Conservation (phyloP, 23 tunicate genomes). For the Clavelina lepadiformis region DNA sequence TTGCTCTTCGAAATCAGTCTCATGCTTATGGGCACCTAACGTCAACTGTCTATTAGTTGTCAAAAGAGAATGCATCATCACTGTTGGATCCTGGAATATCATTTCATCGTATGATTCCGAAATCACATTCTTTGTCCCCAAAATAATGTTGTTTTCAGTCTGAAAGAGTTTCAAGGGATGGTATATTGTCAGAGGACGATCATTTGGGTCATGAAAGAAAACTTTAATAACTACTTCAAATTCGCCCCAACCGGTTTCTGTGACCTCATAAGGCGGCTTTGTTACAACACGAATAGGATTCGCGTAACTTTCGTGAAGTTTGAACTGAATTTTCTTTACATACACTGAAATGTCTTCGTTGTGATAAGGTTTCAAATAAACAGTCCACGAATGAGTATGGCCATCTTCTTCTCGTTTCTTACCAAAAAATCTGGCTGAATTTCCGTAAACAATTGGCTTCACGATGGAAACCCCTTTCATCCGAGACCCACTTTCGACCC, state of each 20-base stretch:
- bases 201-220: slow-evolving; percentile 79
- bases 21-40: slow-evolving; percentile 86
- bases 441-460: slow-evolving; percentile 95
- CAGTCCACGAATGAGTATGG: slow-evolving; percentile 96
- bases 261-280: slow-evolving; percentile 93
- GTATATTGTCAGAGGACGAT: slow-evolving; percentile 67
- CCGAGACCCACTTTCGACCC: slow-evolving; percentile 56
- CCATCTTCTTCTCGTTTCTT: slow-evolving; percentile 98
- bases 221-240: slow-evolving; percentile 91
- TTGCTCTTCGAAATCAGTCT: slow-evolving; percentile 82
- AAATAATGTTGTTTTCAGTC: slow-evolving; percentile 50
- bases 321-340: slow-evolving; percentile 92
- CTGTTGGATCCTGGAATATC: slow-evolving; percentile 90
- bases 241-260: slow-evolving; percentile 98
- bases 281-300: slow-evolving; percentile 81
- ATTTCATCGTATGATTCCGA: slow-evolving; percentile 93
- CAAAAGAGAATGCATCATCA: slow-evolving; percentile 82
- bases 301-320: slow-evolving; percentile 90
- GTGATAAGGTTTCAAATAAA: slow-evolving; percentile 79
- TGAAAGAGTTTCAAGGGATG: slow-evolving; percentile 78
- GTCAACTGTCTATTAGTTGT: slow-evolving; percentile 63
- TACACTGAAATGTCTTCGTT: slow-evolving; percentile 96
- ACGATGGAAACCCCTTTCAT: slow-evolving; percentile 79
- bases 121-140: slow-evolving; percentile 57
- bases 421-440: slow-evolving; percentile 68